Evolutionary conservation across 2,888 invertebrate genomes (phyloP), one percentile per base, ranked within the genome.

Genomic region (Drosophila melanosoma): DNA sequence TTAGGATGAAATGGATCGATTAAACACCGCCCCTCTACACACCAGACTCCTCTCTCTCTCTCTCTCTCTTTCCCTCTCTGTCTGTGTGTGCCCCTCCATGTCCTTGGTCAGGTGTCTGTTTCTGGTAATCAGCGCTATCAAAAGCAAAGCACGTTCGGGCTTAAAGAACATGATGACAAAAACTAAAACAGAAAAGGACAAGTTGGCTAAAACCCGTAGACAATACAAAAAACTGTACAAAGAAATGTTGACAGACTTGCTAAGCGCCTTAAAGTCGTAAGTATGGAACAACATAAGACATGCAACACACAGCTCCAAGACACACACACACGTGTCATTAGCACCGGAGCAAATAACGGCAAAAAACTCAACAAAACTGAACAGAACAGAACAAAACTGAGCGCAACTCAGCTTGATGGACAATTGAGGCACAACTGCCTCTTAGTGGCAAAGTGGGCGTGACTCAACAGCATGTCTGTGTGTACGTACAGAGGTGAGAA

Each of bases 101-200:
- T 8, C 8, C 3, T 8, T 15, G 23, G 23, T 15, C 29, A 45
- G 56, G 52, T 64, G 58, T 75, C 52, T 49, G 59, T 61, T 66
- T 29, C 3, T 71, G 63, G 68, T 80, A 82, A 82, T 82, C 82
- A 82, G 83, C 83, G 81, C 80, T 74, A 80, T 82, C 83, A 80
- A 75, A 80, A 69, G 74, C 82, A 74, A 77, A 80, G 80, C 82
- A 82, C 80, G 82, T 82, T 77, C 73, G 63, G 73, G 83, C 77
- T 80, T 71, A 53, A 48, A 48, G 69, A 65, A 61, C 58, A 72
- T 49, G 69, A 23, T 49, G 69, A 76, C 74, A 74, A 51, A 61
- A 74, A 67, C 68, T 51, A 23, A 49, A 68, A 54, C 45, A 57
- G 20, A 59, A 66, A 53, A 51, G 42, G 7, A 49, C 7, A 45